Base-by-base conservation (phyloP, 2,113 vertebrate species). In the Malurus elegans region DNA sequence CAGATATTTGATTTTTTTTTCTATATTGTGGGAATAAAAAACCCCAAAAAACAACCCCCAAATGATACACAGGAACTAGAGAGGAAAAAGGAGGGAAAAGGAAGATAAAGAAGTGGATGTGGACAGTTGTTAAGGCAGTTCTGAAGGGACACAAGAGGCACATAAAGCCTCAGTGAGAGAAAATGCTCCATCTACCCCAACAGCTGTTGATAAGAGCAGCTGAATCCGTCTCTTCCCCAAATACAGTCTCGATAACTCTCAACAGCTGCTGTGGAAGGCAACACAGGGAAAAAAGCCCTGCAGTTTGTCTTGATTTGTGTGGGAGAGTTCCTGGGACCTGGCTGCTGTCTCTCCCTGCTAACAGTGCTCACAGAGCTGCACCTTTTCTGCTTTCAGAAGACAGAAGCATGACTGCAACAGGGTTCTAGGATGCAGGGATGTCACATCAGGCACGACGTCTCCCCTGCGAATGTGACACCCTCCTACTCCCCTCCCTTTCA, bases 291-390 rank as follows among this genome's bases (percentile, higher is more conserved):
- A 45, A 38, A 38, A 40, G 36, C 86, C 64, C 54, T 58, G 53
- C 48, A 81, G 82, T 71, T 75, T 62, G 38, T 65, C 61, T 57
- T 61, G 62, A 69, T 23, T 76, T 88, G 81, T 12, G 86, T 93
- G 92, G 95, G 92, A 95, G 88, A 94, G 36, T 81, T 79, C 90
- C 72, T 34, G 82, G 75, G 79, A 90, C 31, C 38, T 53, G 61
- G 50, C 0, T 76, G 71, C 74, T 93, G 86, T 44, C 78, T 79
- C 61, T 90, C 90, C 45, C 20, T 42, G 54, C 36, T 86, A 40
- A 24, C 64, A 88, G 88, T 66, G 67, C 88, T 82, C 86, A 60
- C 90, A 93, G 87, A 88, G 72, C 76, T 53, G 70, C 84, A 75
- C n/a, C 78, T 85, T 14, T 51, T 18, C 58, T 90, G 66, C 88